Evolutionary conservation across 2,888 invertebrate species (phyloP).

Genomic region (Thymelicus lineola): DNA sequence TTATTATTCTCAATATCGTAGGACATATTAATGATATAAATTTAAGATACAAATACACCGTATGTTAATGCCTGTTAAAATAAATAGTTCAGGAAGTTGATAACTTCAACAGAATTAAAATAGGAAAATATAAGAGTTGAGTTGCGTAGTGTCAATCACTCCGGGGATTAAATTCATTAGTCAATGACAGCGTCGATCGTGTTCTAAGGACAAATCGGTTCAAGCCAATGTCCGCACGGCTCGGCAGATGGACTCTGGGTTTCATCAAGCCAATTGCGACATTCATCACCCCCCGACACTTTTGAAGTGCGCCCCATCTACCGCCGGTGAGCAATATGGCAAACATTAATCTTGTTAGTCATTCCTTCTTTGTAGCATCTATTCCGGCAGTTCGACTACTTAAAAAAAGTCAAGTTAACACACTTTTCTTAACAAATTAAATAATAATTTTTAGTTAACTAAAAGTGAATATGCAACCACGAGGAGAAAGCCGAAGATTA

Average conservation of each 20-base stretch:
- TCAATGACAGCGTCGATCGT: conserved; percentile 52
- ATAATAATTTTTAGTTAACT: neutral
- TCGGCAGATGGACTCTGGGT: conserved; percentile 55
- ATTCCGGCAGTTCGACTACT: conserved; percentile 33
- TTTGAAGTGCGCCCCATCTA: conserved; percentile 68
- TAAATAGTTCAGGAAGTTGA: neutral
- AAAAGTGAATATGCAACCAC: neutral
- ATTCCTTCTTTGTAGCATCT: conserved; percentile 59
- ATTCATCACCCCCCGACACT: conserved; percentile 63
- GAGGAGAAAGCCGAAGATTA: conserved; percentile 43
- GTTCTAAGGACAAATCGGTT: conserved; percentile 58
- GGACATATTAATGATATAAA: too few relatives aligned
- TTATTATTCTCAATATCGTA: conserved; percentile 9
- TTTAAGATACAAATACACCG: too few relatives aligned
- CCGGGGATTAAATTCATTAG: conserved; percentile 40
- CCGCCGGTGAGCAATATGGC: conserved; percentile 59
- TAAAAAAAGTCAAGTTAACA: neutral
- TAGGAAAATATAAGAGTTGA: conserved; percentile 15
- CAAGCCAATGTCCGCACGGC: conserved; percentile 46
- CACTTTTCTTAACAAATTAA: too few relatives aligned
- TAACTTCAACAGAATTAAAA: neutral
- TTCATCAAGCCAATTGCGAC: conserved; percentile 63
- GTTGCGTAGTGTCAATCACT: conserved; percentile 28
- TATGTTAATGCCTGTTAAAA: too few relatives aligned
- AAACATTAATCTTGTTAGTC: conserved; percentile 74